Base-by-base conservation (phyloP, 2,113 vertebrate species). In the Cottus gobio region DNA sequence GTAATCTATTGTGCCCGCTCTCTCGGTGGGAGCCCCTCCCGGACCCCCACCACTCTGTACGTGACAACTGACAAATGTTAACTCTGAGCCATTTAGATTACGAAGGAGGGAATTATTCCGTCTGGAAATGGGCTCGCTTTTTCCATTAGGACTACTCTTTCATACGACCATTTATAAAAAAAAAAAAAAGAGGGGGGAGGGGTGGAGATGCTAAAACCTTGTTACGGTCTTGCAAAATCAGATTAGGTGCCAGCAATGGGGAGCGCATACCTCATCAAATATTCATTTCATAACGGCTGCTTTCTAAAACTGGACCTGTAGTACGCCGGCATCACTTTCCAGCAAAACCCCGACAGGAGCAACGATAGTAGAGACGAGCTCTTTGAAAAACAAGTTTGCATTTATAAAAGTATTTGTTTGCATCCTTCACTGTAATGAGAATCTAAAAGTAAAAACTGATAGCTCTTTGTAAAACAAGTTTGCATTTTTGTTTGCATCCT, bases 41-140 rank as follows among this genome's bases (percentile, higher is more conserved):
- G 10, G 10, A 44, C 90, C 82, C 75, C 79, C 69, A 46, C 72
- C 60, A 69, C 44, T 86, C 48, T 61, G 75, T 64, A 80, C 79
- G 83, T 94, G 94, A 95, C 94, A 95, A 91, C 88, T 95, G 93
- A 95, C 93, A 91, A 93, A 95, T 95, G 93, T 92, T 80, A 93
- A 94, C 89, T 91, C 90, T 77, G 88, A 91, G 90, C 90, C 90
- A 89, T 93, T 95, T 93, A 95, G 93, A 95, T 95, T 94, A 93
- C 82, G 58, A 86, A 84, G 88, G 85, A 82, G 88, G 88, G 93
- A 92, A 94, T 94, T 93, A 95, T 94, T 93, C 93, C 22, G 84
- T 90, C 92, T 92, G 89, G 92, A 93, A 92, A 91, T 87, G 90
- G 93, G 88, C 88, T 92, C 80, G 86, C 89, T 91, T 93, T 94